phyloP scores from a whole-genome alignment of 2,797 vertebrate species.

The Karalla daura region DNA sequence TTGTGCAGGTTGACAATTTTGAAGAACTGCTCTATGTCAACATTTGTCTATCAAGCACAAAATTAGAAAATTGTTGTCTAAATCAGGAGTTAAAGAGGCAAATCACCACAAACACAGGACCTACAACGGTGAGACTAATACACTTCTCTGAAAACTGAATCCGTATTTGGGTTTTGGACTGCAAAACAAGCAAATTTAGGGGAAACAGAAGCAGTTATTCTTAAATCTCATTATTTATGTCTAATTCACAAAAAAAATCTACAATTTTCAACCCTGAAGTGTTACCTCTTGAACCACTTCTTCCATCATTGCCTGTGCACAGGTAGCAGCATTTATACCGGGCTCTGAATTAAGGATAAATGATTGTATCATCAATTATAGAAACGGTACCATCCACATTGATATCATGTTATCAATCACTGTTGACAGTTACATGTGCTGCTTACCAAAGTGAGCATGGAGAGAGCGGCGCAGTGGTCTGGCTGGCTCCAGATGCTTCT shows the following conservation, averaged over 20 bases:
- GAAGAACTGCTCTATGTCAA: constrained; percentile 77
- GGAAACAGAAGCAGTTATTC: neutral
- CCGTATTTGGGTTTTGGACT: neutral
- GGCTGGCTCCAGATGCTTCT: constrained; percentile 82
- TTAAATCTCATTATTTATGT: neutral
- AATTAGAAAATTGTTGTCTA: neutral
- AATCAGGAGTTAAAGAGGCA: neutral
- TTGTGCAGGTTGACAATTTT: constrained; percentile 74
- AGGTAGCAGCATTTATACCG: constrained; percentile 37
- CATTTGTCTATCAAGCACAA: constrained; percentile 62
- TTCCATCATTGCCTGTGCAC: constrained; percentile 45
- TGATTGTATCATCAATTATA: neutral
- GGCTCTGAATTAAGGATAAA: constrained; percentile 55
- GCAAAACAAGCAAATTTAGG: neutral
- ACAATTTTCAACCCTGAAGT: neutral
- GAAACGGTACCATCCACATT: neutral
- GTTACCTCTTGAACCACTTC: constrained; percentile 59
- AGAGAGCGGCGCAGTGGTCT: constrained; percentile 81
- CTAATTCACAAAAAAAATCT: neutral
- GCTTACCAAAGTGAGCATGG: constrained; percentile 64
- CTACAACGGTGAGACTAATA: neutral
- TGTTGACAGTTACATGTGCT: too few relatives aligned
- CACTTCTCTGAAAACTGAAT: neutral
- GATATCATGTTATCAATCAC: too few relatives aligned
- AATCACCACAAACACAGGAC: neutral